Evolutionary conservation across 1,140 invertebrate species (phyloP), one percentile per base, ranked within the genome.

Genomic region (Neodiprion pinetum): DNA sequence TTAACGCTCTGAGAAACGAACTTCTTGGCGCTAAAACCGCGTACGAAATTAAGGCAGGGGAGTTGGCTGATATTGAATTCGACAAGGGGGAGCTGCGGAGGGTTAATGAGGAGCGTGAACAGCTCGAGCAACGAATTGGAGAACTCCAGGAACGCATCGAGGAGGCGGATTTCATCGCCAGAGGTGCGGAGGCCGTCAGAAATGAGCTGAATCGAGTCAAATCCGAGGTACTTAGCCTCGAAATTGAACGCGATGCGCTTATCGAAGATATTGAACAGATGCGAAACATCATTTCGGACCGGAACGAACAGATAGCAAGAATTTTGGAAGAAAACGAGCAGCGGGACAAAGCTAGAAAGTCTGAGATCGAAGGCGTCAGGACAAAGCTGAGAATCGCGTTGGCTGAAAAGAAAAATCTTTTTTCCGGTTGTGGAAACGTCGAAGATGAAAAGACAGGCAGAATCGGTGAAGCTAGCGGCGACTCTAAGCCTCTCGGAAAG

Each of bases 181-280:
- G 47, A 10, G 78, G 76, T 11, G 48, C 79, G 53, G 74, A 70
- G 69, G 71, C 72, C 70, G 69, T 78, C 67, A 73, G 70, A n/a
- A 23, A 23, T 8, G 78, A 80, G 49, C 40, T 71, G 11, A 74
- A 70, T n/a, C 40, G 28, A 23, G 28, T 70, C 53, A 75, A 21
- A 47, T 69, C 73, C n/a, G 69, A 75, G 49, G 70, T 81, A 23
- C 70, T 49, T 71, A 66, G 65, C 28, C 50, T 79, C 3, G 73
- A 28, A 61, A 47, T 48, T 10, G 77, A 80, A 9, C 82, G 73
- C 71, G 75, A 72, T 11, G 17, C 67, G 17, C 50, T 76, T n/a
- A 71, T 79, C 12, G 53, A 76, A 17, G 77, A 81, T 69, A 70
- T 69, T 40, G 73, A 72, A 0, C 66, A 40, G 61, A 72, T 81